These are phyloP conservation scores for Cryptus armator DNA, from an alignment of 2,888 invertebrate genomes.

Conservation along the genomic window DNA sequence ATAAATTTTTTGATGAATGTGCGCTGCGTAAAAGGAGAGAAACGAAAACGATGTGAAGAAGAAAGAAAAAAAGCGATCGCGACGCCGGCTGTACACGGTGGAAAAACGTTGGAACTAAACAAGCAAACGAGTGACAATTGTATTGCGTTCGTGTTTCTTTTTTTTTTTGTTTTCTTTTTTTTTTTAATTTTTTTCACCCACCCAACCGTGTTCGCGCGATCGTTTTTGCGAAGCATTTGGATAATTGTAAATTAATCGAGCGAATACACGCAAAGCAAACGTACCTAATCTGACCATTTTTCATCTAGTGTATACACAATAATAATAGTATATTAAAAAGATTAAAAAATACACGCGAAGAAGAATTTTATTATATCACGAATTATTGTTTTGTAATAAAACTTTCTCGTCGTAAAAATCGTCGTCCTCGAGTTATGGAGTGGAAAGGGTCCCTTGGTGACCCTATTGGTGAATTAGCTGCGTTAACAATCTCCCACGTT, in stretches of 20 bases:
- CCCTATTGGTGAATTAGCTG: too few species aligned
- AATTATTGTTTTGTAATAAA: slow-evolving; percentile 16
- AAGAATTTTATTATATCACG: slow-evolving; percentile 28
- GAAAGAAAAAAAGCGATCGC: slow-evolving; percentile 13
- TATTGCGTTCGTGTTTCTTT: slow-evolving; percentile 6
- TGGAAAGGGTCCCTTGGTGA: too few species aligned
- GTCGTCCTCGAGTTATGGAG: too few species aligned
- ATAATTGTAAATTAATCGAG: slow-evolving; percentile 65
- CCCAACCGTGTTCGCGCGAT: background rate
- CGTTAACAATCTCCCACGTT: too few species aligned
- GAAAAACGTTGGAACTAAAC: slow-evolving; percentile 4
- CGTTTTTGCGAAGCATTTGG: slow-evolving; percentile 36
- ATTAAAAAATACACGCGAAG: slow-evolving; percentile 24
- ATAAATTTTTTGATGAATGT: slow-evolving; percentile 61
- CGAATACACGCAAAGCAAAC: slow-evolving; percentile 62
- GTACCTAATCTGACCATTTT: slow-evolving; percentile 63
- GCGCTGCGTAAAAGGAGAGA: slow-evolving; percentile 58
- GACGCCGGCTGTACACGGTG: background rate
- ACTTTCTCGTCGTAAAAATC: background rate
- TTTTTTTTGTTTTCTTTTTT: background rate
- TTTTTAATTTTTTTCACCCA: background rate
- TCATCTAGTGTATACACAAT: slow-evolving; percentile 64
- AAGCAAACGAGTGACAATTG: background rate
- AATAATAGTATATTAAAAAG: slow-evolving; percentile 57
- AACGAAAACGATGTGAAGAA: background rate